Evolutionary conservation across 2,113 vertebrate species (phyloP).

Genomic region (Hemiscyllium ocellatum): DNA sequence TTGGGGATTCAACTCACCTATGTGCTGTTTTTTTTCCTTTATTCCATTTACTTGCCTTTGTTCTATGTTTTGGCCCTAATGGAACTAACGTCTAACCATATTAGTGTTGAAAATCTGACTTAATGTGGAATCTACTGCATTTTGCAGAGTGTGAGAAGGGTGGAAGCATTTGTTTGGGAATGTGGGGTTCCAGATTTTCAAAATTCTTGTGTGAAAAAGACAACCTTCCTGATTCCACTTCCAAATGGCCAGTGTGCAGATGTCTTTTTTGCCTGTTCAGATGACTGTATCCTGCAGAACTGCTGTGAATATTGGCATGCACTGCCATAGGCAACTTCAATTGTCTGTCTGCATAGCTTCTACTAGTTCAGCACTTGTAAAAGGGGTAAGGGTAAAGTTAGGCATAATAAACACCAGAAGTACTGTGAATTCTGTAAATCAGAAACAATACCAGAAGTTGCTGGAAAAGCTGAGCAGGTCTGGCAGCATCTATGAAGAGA

Average conservation of each 20-base stretch:
- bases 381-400: neutral
- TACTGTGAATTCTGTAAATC: too few species aligned
- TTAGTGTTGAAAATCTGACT: neutral
- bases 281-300: neutral
- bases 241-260: neutral
- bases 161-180: neutral
- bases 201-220: neutral
- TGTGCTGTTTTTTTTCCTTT: neutral
- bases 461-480: too few species aligned
- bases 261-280: neutral
- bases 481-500: too few species aligned
- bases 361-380: neutral
- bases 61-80: neutral
- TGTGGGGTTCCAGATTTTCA: neutral
- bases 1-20: neutral
- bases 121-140: neutral
- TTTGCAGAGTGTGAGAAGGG: neutral
- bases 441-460: too few species aligned
- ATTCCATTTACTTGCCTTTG: neutral
- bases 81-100: neutral
- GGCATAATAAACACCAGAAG: neutral
- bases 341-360: neutral
- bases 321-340: neutral
- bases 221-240: neutral
- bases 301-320: neutral